Conservation (phyloP, 2,888 invertebrate species). For the Pyrochroa serraticornis region DNA sequence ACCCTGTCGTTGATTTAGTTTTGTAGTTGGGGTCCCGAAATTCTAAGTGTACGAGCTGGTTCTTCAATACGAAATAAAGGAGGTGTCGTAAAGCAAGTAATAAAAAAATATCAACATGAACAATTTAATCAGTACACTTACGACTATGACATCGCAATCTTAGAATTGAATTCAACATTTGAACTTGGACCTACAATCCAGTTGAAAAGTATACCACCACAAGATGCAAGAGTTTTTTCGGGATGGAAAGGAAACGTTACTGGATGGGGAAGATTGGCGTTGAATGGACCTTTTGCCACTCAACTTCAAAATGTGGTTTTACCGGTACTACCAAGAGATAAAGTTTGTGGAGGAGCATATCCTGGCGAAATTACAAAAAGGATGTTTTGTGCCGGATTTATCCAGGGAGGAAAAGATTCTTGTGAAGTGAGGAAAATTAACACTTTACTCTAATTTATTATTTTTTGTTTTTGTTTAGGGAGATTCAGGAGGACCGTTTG, state of each 20-base stretch:
- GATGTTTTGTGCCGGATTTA: conserved; percentile 43
- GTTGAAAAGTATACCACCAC: neutral
- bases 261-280: conserved; percentile 45
- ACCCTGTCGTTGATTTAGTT: neutral
- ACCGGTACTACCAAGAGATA: neutral
- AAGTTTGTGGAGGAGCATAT: conserved; percentile 1
- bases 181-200: conserved; percentile 26
- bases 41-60: conserved; percentile 57
- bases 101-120: conserved; percentile 58
- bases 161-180: conserved; percentile 58
- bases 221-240: neutral
- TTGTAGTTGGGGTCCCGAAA: conserved; percentile 3
- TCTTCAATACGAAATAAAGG: conserved; percentile 62
- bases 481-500: conserved; percentile 60
- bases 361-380: conserved; percentile 22
- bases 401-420: conserved; percentile 39
- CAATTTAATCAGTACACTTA: conserved; percentile 59
- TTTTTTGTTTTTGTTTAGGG: conserved; percentile 50
- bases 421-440: conserved; percentile 33
- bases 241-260: conserved; percentile 51
- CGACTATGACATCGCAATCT: conserved; percentile 61
- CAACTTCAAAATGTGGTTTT: conserved; percentile 16
- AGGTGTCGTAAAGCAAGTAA: conserved; percentile 61
- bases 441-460: neutral
- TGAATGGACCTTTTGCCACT: conserved; percentile 4